phyloP scores from a whole-genome alignment of 2,888 invertebrate genomes.

The Napeogenes sylphis region DNA sequence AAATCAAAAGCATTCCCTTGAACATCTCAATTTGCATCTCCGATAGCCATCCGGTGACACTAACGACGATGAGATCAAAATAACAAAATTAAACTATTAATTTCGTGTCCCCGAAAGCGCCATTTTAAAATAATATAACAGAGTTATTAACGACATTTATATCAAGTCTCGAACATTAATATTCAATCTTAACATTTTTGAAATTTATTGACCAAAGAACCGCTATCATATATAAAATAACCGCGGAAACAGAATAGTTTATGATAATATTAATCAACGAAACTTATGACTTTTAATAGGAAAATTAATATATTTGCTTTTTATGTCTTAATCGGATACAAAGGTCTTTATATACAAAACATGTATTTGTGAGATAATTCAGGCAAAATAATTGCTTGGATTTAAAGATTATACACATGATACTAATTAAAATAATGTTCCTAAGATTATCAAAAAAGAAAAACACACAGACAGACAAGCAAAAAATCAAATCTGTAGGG shows the following conservation, averaged over 20 bases:
- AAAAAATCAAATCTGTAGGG: too few relatives aligned
- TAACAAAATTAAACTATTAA: constrained; percentile 68
- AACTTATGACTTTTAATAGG: constrained; percentile 6
- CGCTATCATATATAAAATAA: constrained; percentile 23
- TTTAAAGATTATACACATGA: too few relatives aligned
- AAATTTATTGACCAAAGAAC: constrained; percentile 29
- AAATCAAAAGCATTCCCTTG: constrained; percentile 62
- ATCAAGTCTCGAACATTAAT: constrained; percentile 33
- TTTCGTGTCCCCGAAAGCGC: constrained; percentile 60
- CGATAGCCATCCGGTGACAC: constrained; percentile 58
- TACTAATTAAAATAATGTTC: too few relatives aligned
- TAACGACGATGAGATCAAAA: constrained; percentile 68
- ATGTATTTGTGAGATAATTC: too few relatives aligned
- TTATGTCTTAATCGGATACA: constrained; percentile 5
- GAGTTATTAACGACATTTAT: constrained; percentile 49
- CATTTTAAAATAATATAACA: constrained; percentile 51
- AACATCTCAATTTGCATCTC: constrained; percentile 73
- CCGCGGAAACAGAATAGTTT: constrained; percentile 12
- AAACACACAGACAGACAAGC: too few relatives aligned
- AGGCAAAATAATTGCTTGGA: too few relatives aligned
- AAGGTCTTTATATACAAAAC: not conserved
- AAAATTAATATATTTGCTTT: constrained; percentile 9
- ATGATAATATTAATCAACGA: constrained; percentile 4
- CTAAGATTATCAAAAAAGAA: too few relatives aligned
- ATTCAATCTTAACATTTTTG: constrained; percentile 36